Base-by-base conservation (phyloP, 1,140 invertebrate species). In the Wasmannia auropunctata region DNA sequence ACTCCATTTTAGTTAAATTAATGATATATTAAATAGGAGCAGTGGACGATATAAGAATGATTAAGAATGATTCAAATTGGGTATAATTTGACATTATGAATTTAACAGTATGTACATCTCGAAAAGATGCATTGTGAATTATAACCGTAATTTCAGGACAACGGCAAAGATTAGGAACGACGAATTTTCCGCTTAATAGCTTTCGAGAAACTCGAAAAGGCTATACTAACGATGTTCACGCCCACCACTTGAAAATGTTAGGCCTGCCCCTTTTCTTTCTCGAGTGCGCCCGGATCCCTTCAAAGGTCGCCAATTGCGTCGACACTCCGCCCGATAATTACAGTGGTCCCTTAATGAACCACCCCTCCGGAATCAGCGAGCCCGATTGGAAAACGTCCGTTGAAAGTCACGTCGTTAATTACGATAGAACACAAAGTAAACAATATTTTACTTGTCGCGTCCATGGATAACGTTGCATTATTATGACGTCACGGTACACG, bases 301-400 rank as follows among this genome's bases (percentile, higher is more conserved):
- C 40, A 63, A 63, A 77, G 62, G 70, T 88, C 69, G 51, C 81
- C 86, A 79, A 49, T 79, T 75, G 76, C 76, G 65, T 22, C 22
- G 75, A 69, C 40, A 75, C 85, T 75, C 85, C 79, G 54, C 60
- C 87, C 87, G 86, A 80, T 72, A 87, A 90, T 90, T 88, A 88
- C 51, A 11, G 54, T 76, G 4, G 87, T 46, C 56, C 58, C 5
- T 77, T 89, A 89, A 89, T 46, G 77, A 89, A 63, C 16, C 86
- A 56, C 22, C 58, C 34, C 19, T 37, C 4, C 51, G 58, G 5
- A 56, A n/a, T 63, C 28, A 60, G 72, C 28, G 56, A 77, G 40
- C 67, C 81, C 70, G 60, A 86, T 89, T 69, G 54, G n/a, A 46
- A 74, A 58, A 74, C 51, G 25, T 37, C 51, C 37, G 19, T 83